phyloP scores from a whole-genome alignment of 1,140 invertebrate genomes.

The Laodelphax striatellus region DNA sequence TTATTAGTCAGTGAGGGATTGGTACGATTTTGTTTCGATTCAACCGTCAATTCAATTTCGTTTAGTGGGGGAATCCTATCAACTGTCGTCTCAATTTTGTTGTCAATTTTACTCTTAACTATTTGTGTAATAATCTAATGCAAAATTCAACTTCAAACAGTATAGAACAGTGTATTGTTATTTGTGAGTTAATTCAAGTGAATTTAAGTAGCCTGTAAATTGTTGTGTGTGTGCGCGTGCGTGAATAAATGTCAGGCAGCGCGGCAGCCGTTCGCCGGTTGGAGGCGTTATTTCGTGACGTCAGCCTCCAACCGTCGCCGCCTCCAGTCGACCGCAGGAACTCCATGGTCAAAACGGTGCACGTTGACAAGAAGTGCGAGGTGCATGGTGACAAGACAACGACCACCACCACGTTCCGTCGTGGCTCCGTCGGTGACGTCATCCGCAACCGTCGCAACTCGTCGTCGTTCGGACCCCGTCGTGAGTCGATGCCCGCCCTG shows the following conservation, averaged over 20 bases:
- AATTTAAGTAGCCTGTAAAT: too few species aligned
- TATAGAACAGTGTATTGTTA: too few species aligned
- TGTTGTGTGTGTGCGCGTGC: too few species aligned
- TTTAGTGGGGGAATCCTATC: too few species aligned
- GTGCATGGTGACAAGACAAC: constrained; percentile 52
- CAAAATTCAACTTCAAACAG: too few species aligned
- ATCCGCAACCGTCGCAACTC: constrained; percentile 10
- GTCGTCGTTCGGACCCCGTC: constrained; percentile 26
- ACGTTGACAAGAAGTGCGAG: constrained; percentile 44
- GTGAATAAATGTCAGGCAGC: constrained; percentile 2
- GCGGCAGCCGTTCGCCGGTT: constrained; percentile 52
- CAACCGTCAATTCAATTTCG: too few species aligned
- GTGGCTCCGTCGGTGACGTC: constrained; percentile 25
- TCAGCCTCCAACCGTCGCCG: constrained; percentile 41
- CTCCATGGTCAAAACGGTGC: constrained; percentile 12
- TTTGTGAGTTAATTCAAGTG: too few species aligned
- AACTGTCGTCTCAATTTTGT: too few species aligned
- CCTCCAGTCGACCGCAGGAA: not conserved
- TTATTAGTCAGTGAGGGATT: too few species aligned
- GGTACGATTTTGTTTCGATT: too few species aligned
- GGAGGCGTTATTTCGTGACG: constrained; percentile 55
- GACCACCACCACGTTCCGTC: constrained; percentile 46
- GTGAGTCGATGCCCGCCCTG: constrained; percentile 32
- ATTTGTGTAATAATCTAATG: too few species aligned
- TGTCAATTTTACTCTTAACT: too few species aligned